These are phyloP conservation scores for Orientallactaga sibirica DNA, from an alignment of 2,797 vertebrate species.

Conservation along the genomic window DNA sequence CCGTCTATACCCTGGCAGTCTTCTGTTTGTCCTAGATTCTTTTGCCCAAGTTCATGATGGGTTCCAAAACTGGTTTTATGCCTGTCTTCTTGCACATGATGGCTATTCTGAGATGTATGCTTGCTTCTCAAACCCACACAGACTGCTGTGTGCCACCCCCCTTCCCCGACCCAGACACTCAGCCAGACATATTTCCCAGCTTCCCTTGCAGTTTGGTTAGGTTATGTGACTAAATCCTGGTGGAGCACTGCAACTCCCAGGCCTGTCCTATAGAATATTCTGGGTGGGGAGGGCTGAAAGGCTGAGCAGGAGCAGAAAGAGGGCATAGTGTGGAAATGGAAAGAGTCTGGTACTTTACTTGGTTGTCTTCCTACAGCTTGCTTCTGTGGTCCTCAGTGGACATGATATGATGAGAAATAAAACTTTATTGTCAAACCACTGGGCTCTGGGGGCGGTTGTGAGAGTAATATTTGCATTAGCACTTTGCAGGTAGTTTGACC, in stretches of 20 bases:
- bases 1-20: accelerated
- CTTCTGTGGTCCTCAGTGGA: accelerated
- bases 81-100: accelerated
- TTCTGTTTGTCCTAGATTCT: background rate
- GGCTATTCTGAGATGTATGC: background rate
- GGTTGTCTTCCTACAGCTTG: background rate
- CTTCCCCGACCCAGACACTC: background rate
- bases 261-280: background rate
- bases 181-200: background rate
- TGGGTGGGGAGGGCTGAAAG: background rate
- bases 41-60: accelerated
- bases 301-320: background rate
- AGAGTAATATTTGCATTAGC: background rate
- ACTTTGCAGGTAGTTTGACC: accelerated
- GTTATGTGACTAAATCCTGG: background rate
- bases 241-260: background rate
- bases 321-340: background rate
- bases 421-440: accelerated
- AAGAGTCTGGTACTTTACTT: background rate
- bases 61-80: no score
- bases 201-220: background rate
- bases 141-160: background rate
- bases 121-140: background rate
- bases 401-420: background rate
- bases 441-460: background rate